These are phyloP conservation scores for Semibalanus balanoides DNA, from an alignment of 1,140 invertebrate genomes.

Conservation along the genomic window DNA sequence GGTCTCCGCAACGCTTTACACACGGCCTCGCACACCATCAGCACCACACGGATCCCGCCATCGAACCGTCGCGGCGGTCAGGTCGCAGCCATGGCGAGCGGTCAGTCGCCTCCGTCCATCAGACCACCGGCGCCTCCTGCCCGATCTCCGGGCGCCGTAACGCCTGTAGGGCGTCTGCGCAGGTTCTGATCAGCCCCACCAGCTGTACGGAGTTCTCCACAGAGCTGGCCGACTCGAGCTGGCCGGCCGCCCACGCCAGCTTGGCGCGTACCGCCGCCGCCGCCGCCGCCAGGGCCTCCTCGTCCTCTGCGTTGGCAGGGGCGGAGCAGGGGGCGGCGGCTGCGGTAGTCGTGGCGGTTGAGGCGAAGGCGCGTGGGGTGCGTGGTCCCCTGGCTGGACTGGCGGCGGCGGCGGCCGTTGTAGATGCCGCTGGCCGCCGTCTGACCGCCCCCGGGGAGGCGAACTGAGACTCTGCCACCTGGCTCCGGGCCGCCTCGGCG, in stretches of 20 bases:
- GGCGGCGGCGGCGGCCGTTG: too few species aligned
- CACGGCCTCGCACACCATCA: too few species aligned
- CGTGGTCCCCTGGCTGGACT: too few species aligned
- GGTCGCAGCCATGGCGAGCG: too few species aligned
- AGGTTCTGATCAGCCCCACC: not conserved
- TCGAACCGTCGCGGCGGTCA: too few species aligned
- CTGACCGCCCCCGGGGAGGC: not conserved
- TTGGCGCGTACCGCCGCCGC: slow-evolving; percentile 11
- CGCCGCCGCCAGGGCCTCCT: not conserved
- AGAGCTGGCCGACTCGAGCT: slow-evolving; percentile 7
- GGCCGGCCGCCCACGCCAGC: slow-evolving; percentile 12
- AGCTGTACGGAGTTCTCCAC: not conserved
- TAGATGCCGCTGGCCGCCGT: not conserved
- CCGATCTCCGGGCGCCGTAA: not conserved
- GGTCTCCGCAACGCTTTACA: too few species aligned
- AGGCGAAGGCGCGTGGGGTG: too few species aligned
- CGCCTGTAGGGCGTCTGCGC: not conserved
- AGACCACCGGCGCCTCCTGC: too few species aligned
- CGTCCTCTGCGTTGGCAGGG: not conserved
- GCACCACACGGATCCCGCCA: too few species aligned
- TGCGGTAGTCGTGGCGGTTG: not conserved
- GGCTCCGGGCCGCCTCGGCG: not conserved
- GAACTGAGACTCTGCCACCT: not conserved
- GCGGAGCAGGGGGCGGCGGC: too few species aligned
- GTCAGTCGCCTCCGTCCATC: too few species aligned